phyloP scores from a whole-genome alignment of 2,113 vertebrate genomes.

The Anhinga rufa region DNA sequence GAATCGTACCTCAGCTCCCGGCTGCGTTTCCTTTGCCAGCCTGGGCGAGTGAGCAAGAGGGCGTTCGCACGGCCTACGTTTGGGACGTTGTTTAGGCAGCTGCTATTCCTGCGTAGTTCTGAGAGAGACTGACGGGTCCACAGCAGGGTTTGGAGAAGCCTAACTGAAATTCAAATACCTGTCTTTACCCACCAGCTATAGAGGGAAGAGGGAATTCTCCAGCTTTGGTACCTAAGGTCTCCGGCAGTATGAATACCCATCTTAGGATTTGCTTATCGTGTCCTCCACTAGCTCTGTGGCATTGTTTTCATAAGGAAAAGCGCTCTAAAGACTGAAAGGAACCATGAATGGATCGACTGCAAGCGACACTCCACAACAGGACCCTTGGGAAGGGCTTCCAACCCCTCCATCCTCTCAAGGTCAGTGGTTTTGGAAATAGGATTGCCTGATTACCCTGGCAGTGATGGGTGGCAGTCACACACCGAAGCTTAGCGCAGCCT shows the following conservation, averaged over 20 bases:
- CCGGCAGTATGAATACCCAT: not conserved
- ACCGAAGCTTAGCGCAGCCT: not conserved
- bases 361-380: not conserved
- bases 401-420: not conserved
- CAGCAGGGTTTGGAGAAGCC: not conserved
- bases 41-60: not conserved
- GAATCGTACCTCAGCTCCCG: not conserved
- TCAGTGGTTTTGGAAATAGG: not conserved
- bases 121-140: not conserved
- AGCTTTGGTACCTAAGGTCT: no score
- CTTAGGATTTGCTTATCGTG: not conserved
- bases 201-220: not conserved
- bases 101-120: not conserved
- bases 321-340: not conserved
- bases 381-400: not conserved
- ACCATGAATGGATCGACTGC: not conserved
- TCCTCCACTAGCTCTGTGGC: fast-evolving
- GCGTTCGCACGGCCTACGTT: no score
- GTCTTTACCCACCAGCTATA: not conserved
- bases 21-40: not conserved
- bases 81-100: not conserved
- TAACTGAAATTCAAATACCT: not conserved
- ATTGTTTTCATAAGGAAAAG: not conserved
- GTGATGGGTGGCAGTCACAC: not conserved
- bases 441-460: not conserved